Evolutionary conservation across 2,888 invertebrate species (phyloP).

Genomic region (Ceriagrion tenellum): DNA sequence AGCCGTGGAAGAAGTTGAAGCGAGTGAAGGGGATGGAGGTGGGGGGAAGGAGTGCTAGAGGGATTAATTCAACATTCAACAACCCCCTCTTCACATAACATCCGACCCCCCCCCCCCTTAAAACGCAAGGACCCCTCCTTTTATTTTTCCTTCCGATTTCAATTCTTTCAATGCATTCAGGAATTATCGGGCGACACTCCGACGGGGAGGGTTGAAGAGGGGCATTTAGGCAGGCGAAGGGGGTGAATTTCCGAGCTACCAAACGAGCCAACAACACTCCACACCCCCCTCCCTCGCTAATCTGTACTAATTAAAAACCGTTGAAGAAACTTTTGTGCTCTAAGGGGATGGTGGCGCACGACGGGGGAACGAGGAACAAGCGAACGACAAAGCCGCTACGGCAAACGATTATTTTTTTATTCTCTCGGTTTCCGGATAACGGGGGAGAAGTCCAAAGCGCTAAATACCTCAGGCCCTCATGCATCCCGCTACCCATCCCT

Average conservation of each 20-base stretch:
- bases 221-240: background rate
- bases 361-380: background rate
- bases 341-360: background rate
- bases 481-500: background rate
- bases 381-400: background rate
- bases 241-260: too few relatives aligned
- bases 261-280: background rate
- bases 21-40: background rate
- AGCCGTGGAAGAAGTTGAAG: background rate
- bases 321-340: background rate
- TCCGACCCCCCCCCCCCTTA: background rate
- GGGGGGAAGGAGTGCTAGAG: background rate
- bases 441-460: background rate
- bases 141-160: background rate
- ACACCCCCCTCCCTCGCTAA: background rate
- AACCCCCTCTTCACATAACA: background rate
- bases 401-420: background rate
- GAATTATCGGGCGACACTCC: background rate
- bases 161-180: constrained; percentile 3
- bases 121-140: background rate
- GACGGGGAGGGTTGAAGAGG: background rate
- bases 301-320: constrained; percentile 39
- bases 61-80: constrained; percentile 5
- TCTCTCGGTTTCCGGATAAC: background rate
- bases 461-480: background rate